A percentile compares a stretch with the other conserved stretches of the same genome.
Evolutionary conservation across 2,888 invertebrate species (phyloP).

Genomic region (Trisateles emortualis): DNA sequence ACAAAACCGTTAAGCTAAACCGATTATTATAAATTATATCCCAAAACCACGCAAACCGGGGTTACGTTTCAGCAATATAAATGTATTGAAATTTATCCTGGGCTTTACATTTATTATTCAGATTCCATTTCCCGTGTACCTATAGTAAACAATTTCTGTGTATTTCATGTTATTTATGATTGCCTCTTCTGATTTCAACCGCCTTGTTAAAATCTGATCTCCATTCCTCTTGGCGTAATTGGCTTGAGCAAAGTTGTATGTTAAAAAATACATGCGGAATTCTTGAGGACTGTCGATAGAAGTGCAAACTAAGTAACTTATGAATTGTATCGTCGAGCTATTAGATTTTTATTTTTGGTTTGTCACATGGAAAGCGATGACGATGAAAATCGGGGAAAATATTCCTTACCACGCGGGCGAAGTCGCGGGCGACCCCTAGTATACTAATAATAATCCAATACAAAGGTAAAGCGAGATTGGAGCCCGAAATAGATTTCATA

Average conservation of each 20-base stretch:
- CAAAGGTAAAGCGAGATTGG: too few relatives aligned
- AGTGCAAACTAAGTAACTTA: too few relatives aligned
- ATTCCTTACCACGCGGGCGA: too few relatives aligned
- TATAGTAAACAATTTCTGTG: background rate
- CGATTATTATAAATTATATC: background rate
- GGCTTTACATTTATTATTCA: background rate
- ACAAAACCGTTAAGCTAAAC: background rate
- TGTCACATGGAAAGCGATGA: too few relatives aligned
- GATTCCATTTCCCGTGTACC: background rate
- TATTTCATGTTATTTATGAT: background rate
- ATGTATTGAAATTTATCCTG: background rate
- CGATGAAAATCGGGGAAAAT: too few relatives aligned
- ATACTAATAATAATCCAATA: too few relatives aligned
- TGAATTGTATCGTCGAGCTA: too few relatives aligned
- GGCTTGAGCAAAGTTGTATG: background rate
- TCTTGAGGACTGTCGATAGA: too few relatives aligned
- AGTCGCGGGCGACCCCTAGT: too few relatives aligned
- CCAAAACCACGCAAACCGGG: background rate
- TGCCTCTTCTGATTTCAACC: background rate
- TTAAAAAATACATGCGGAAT: background rate
- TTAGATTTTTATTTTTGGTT: too few relatives aligned
- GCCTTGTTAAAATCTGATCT: background rate
- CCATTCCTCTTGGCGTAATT: background rate
- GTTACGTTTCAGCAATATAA: constrained; percentile 1
- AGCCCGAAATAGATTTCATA: too few relatives aligned